These are phyloP conservation scores for Andrena flavipes DNA, from an alignment of 2,888 invertebrate species.

Conservation along the genomic window DNA sequence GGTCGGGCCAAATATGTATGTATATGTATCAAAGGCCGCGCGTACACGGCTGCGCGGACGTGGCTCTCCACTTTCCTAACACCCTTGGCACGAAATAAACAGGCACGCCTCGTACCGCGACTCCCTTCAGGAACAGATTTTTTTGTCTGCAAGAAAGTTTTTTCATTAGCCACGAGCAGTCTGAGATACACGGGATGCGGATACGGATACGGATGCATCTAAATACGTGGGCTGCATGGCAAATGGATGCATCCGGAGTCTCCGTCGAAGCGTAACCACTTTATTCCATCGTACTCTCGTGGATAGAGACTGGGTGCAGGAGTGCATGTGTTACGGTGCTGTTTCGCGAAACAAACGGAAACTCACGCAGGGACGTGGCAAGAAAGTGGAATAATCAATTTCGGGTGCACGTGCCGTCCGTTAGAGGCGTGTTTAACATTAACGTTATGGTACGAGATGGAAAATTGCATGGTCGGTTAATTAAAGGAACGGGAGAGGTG, in stretches of 20 bases:
- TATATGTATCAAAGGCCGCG: conserved; percentile 24
- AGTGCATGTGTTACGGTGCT: not conserved
- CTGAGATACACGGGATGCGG: conserved; percentile 37
- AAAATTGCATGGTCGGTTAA: not conserved
- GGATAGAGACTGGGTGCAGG: not conserved
- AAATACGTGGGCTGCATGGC: conserved; percentile 6
- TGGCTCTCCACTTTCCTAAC: conserved; percentile 28
- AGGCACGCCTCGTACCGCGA: conserved; percentile 16
- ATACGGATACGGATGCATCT: conserved; percentile 21
- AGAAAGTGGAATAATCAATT: too few relatives aligned
- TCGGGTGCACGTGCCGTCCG: too few relatives aligned
- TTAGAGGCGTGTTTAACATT: too few relatives aligned
- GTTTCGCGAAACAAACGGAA: not conserved
- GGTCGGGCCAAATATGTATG: conserved; percentile 32
- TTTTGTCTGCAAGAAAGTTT: conserved; percentile 56
- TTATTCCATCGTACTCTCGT: conserved; percentile 10
- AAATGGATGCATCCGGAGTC: not conserved
- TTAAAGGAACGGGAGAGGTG: not conserved
- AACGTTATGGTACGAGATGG: too few relatives aligned
- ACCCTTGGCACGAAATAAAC: conserved; percentile 46
- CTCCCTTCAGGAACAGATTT: conserved; percentile 25
- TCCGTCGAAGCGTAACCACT: conserved; percentile 1
- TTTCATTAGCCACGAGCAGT: conserved; percentile 56
- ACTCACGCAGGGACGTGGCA: too few relatives aligned
- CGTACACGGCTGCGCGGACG: not conserved